Conservation (phyloP, 2,797 vertebrate species). For the Clarias laeviceps region DNA sequence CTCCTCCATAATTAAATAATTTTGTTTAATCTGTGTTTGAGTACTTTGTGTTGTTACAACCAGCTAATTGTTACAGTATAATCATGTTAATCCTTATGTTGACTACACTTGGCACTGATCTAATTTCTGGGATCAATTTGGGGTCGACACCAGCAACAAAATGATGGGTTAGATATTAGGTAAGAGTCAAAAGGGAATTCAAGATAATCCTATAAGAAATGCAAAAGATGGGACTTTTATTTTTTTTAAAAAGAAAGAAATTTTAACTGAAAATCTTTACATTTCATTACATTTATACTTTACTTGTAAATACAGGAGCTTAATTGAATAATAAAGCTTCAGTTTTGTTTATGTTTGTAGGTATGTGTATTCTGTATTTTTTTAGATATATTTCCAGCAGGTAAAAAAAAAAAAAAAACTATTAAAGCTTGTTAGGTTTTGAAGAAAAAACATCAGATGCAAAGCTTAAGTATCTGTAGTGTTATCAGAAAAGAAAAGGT, state of each 20-base stretch:
- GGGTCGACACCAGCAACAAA: not conserved
- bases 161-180: not conserved
- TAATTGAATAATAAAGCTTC: not conserved
- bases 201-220: not conserved
- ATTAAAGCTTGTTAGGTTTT: not conserved
- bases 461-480: not conserved
- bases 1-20: conserved; percentile 23
- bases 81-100: not conserved
- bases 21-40: conserved; percentile 21
- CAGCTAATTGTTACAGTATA: not conserved
- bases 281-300: not conserved
- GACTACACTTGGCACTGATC: not conserved
- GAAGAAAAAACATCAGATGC: not conserved
- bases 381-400: not conserved
- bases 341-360: not conserved
- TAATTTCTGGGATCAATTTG: not conserved
- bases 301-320: not conserved
- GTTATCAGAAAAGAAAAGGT: not conserved
- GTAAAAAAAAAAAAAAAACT: not conserved
- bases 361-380: not conserved
- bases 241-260: too few relatives aligned
- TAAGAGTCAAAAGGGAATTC: not conserved
- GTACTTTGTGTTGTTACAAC: not conserved
- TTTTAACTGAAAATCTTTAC: not conserved
- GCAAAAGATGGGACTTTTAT: not conserved